Base-by-base conservation (phyloP, 2,797 vertebrate species). In the Acanthurus leucopareius region DNA sequence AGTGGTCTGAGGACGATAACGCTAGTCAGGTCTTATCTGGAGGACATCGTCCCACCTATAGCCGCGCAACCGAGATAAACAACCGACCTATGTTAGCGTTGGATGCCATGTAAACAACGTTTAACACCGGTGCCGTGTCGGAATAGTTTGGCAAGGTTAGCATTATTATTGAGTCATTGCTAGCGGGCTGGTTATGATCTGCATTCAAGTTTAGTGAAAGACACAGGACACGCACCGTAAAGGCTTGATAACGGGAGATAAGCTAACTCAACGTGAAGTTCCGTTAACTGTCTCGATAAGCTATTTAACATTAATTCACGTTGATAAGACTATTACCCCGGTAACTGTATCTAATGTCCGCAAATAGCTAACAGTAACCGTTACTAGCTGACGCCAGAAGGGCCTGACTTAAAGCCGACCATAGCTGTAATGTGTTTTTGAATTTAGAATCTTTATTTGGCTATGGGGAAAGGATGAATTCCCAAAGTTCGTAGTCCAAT, bases 371-470 rank as follows among this genome's bases (percentile, higher is more conserved):
- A 51, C 53, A 4, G 42, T 25, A 61, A 62, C 11, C 44, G 59
- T 45, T 48, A 62, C 14, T 69, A 56, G 67, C 69, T 76, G 70
- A 68, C 45, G 53, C 10, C 25, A 64, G 17, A 57, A 38, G 83
- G 91, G 89, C 90, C 92, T 60, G 73, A 14, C 3, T 42, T 52
- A 60, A 44, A 81, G 64, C 51, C 62, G 66, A 19, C 14, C 56
- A 2, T 10, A 60, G n/a, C 51, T 52, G 60, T 62, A 69, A n/a
- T 63, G 22, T 47, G 57, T 38, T 73, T 10, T 73, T 22, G 22
- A 10, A 73, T 79, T 19, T 35, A 65, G 65, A 72, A 63, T 60
- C 8, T 10, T 28, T 20, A 22, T 19, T 20, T 56, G 51, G 22
- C 52, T 17, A 5, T 5, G 8, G 9, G 19, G 16, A 35, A 38